These are phyloP conservation scores for Epistrophe grossulariae DNA, from an alignment of 2,888 invertebrate species.

Conservation along the genomic window DNA sequence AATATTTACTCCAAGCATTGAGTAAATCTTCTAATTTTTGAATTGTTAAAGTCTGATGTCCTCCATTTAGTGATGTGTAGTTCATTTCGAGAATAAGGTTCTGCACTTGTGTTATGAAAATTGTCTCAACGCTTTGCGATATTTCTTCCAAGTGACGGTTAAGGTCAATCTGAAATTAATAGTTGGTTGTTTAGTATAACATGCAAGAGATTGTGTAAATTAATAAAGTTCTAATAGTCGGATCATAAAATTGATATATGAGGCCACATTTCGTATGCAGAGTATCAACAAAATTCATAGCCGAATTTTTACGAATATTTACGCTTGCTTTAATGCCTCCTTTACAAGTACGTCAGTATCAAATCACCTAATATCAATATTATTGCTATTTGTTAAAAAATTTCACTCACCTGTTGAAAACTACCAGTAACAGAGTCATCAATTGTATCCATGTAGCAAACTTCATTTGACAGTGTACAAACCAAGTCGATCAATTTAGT, in stretches of 20 bases:
- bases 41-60: background rate
- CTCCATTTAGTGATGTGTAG: constrained; percentile 14
- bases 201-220: no score
- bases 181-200: background rate
- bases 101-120: constrained; percentile 79
- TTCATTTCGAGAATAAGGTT: constrained; percentile 69
- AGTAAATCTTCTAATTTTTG: constrained; percentile 77
- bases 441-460: constrained; percentile 82
- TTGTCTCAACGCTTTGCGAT: constrained; percentile 81
- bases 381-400: no score
- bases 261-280: no score
- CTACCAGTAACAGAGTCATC: constrained; percentile 88
- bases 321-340: no score
- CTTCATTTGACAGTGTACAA: constrained; percentile 81
- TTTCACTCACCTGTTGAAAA: constrained; percentile 92
- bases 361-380: no score
- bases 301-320: no score
- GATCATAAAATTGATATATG: no score
- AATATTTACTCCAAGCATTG: constrained; percentile 80
- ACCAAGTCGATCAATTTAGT: constrained; percentile 82
- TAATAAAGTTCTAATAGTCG: no score
- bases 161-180: constrained; percentile 81
- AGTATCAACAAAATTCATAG: no score
- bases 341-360: no score
- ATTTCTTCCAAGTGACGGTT: constrained; percentile 88